Base-by-base conservation (phyloP, 2,113 vertebrate species). In the Cygnus atratus region DNA sequence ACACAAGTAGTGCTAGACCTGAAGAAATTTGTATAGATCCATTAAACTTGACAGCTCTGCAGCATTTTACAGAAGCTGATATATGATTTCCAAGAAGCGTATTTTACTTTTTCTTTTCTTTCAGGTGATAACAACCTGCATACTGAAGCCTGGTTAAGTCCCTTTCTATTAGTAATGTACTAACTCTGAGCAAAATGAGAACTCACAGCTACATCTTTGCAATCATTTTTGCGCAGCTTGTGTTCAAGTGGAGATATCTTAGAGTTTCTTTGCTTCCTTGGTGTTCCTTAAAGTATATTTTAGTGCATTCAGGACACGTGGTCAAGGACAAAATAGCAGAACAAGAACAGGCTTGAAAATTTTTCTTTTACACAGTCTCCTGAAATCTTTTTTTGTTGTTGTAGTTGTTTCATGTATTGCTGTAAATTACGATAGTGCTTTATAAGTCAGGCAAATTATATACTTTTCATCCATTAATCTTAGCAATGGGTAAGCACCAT, bases 1-100 rank as follows among this genome's bases (percentile, higher is more conserved):
- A 19, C 12, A 55, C 10, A 28, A 19, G 10, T 35, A 67, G 19
- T 22, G 19, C 20, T n/a, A 43, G 39, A 48, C 2, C 3, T 17
- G 55, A 35, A 33, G 25, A 71, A 33, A 73, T 41, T 19, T 61
- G 48, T 15, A 65, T 21, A 66, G 48, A 20, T 57, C 31, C 41
- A 43, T 44, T 44, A 54, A 80, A 54, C 26, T 35, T 39, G 21
- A 29, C 66, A 41, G 28, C 35, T 66, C 22, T 66, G 10, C 11
- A 70, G 3, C 28, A 62, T 44, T 37, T 68, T 59, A n/a, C 18
- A 25, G 84, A 82, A 73, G 26, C 39, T 20, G 52, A 26, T 29
- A 44, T 6, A 8, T 43, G 10, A 28, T 43, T 84, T 86, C 43
- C 1, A 8, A 41, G 22, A n/a, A 0, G 0, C 3, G 12, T 66